These are phyloP conservation scores for Ridgeia piscesae DNA, from an alignment of 1,140 invertebrate species.

Conservation along the genomic window DNA sequence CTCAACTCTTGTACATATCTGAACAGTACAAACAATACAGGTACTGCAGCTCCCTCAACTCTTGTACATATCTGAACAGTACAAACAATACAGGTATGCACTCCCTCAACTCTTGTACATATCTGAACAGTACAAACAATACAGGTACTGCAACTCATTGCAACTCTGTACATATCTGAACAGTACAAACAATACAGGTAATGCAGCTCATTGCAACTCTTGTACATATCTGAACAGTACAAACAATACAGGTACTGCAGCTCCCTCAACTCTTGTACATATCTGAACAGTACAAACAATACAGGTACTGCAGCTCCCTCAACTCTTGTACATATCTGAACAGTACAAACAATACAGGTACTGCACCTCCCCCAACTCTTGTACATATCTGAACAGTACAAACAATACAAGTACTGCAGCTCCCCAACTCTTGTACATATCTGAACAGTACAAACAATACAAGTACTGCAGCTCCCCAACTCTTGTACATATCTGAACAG, in stretches of 20 bases:
- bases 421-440: no score
- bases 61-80: slow-evolving; percentile 95
- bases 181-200: slow-evolving; percentile 85
- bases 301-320: slow-evolving; percentile 64
- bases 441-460: slow-evolving; percentile 94
- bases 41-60: slow-evolving; percentile 71
- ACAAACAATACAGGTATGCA: slow-evolving; percentile 74
- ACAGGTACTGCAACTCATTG: slow-evolving; percentile 52
- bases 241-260: slow-evolving; percentile 71
- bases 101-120: slow-evolving; percentile 86
- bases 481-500: no score
- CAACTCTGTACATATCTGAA: no score
- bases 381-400: slow-evolving; percentile 96
- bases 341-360: slow-evolving; percentile 85
- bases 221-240: no score
- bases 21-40: slow-evolving; percentile 93
- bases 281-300: slow-evolving; percentile 96
- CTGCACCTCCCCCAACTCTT: slow-evolving; percentile 82
- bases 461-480: background rate
- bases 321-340: slow-evolving; percentile 95
- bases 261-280: slow-evolving; percentile 86
- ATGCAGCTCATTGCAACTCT: background rate
- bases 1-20: slow-evolving; percentile 93
- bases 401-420: slow-evolving; percentile 67
- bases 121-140: slow-evolving; percentile 96